A percentile compares a stretch with the other conserved stretches of the same genome.
Conservation (phyloP, 2,888 invertebrate species). For the Campoletis raptor region DNA sequence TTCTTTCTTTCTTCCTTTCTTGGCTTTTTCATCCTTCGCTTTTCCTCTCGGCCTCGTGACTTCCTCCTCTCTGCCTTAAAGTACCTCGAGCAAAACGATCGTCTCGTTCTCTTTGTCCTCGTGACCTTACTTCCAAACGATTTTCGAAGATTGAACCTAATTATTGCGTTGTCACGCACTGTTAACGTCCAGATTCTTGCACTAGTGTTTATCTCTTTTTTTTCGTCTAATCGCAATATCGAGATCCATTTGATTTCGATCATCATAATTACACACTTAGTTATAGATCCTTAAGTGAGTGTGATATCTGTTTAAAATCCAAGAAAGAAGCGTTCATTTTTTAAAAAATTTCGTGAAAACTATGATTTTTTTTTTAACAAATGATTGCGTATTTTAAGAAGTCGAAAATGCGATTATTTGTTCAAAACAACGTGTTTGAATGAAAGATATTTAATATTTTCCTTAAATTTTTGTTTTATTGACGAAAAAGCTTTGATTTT, state of each 20-base stretch:
- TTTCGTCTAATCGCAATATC: constrained; percentile 10
- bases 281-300: neutral
- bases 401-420: too few relatives aligned
- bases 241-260: neutral
- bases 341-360: too few relatives aligned
- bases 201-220: neutral
- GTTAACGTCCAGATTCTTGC: constrained; percentile 20
- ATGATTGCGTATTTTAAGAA: too few relatives aligned
- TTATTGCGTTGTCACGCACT: constrained; percentile 42
- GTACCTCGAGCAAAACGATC: constrained; percentile 32
- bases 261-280: neutral
- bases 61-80: constrained; percentile 47
- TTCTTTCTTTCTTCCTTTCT: constrained; percentile 42
- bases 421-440: too few relatives aligned
- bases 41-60: constrained; percentile 56
- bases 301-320: neutral
- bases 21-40: constrained; percentile 7
- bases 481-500: too few relatives aligned
- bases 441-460: too few relatives aligned
- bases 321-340: too few relatives aligned
- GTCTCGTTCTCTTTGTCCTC: constrained; percentile 49
- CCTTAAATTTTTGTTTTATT: too few relatives aligned
- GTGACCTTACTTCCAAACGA: constrained; percentile 41
- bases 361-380: too few relatives aligned
- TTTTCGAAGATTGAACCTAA: constrained; percentile 30